Evolutionary conservation across 2,888 invertebrate species (phyloP).

Genomic region (Drosophila hamatofila): DNA sequence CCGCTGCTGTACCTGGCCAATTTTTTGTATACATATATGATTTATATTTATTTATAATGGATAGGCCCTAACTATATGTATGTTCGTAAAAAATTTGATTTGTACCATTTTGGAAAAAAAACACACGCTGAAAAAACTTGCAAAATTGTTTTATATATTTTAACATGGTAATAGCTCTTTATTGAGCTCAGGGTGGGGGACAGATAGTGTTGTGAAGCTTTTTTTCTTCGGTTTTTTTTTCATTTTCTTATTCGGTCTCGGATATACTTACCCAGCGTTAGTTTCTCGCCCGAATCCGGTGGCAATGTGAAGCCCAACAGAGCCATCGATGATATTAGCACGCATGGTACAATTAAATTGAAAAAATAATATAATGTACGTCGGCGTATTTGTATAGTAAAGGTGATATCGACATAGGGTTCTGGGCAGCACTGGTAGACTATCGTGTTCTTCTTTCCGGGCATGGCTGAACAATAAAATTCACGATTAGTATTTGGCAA

Average conservation of each 20-base stretch:
- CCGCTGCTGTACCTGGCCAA: slow-evolving; percentile 71
- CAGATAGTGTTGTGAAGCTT: slow-evolving; percentile 38
- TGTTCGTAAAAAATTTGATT: slow-evolving; percentile 8
- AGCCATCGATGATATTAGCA: slow-evolving; percentile 99
- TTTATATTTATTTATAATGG: slow-evolving; percentile 3
- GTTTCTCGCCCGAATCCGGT: slow-evolving; percentile 89
- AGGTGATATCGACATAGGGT: slow-evolving; percentile 96
- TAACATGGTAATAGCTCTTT: neutral
- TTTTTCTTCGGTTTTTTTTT: neutral
- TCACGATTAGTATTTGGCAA: slow-evolving; percentile 57
- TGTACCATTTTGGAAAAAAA: slow-evolving; percentile 12
- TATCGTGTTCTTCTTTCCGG: slow-evolving; percentile 95
- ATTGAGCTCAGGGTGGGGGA: slow-evolving; percentile 28
- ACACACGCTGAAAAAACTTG: slow-evolving; percentile 62
- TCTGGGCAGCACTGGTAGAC: slow-evolving; percentile 97
- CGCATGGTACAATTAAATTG: slow-evolving; percentile 99
- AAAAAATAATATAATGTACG: slow-evolving; percentile 99
- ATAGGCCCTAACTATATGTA: slow-evolving; percentile 41
- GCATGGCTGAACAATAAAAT: slow-evolving; percentile 90
- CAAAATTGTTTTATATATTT: slow-evolving; percentile 46
- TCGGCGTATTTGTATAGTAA: slow-evolving; percentile 97
- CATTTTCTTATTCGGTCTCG: neutral
- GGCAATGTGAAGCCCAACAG: slow-evolving; percentile 99
- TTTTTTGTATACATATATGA: neutral
- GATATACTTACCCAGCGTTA: slow-evolving; percentile 85